Evolutionary conservation across 2,888 invertebrate genomes (phyloP), one percentile per base, ranked within the genome.

Genomic region (Polyploca ridens): DNA sequence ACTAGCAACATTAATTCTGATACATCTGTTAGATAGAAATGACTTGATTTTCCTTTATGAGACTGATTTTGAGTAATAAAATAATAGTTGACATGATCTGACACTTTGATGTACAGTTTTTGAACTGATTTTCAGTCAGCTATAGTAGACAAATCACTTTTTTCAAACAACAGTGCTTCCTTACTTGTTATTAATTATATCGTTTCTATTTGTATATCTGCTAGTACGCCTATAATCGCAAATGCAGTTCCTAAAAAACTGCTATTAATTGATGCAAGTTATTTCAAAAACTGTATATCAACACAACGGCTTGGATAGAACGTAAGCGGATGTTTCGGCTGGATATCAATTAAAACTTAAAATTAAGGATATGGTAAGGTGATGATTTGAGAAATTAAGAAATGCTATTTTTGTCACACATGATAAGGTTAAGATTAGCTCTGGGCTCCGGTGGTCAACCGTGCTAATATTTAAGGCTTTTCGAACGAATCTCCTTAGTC

Each of bases 21-120:
- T 63, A 58, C 63, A 58, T 19, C 54, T 54, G 19, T 19, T 54
- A 19, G 54, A 63, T 54, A 54, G 16, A 63, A 72, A 66, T 67
- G 67, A 71, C 60, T 76, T 73, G 65, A 71, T 80, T 83, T 83
- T 92, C 89, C 78, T 86, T 90, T 88, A 89, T 87, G 91, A 92
- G 93, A 93, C 93, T 93, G 93, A 93, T 93, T 93, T 93, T 93
- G 89, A 85, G 92, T 92, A 92, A 90, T 88, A 80, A 79, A 64
- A 75, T 73, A 79, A 80, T n/a, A n/a, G 83, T 88, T 85, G 75
- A 84, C 86, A 76, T 75, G 78, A 77, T 75, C 81, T 83, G 84
- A 81, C 84, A 83, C 80, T 41, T 8, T 79, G 69, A 70, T 76
- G 70, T 76, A 74, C 70, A 76, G 76, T 69, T 78, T 77, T 79